Conservation (phyloP, 2,113 vertebrate species). For the Nasalis larvatus region DNA sequence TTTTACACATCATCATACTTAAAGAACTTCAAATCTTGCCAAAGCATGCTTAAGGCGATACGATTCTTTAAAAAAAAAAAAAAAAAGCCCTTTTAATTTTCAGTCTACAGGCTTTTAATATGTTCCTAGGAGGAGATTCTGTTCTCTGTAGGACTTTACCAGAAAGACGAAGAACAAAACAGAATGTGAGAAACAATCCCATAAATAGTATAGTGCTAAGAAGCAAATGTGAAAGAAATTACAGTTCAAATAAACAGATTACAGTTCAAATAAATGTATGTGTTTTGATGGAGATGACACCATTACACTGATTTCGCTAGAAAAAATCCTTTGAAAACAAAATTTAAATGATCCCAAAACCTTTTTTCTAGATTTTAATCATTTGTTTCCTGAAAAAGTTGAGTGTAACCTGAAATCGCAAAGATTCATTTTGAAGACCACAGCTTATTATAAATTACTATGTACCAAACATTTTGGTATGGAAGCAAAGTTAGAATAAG, state of each 20-base stretch:
- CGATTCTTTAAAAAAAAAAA: background rate
- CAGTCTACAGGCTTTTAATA: background rate
- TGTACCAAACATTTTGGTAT: background rate
- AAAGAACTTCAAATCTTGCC: background rate
- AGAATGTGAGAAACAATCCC: background rate
- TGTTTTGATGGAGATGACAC: background rate
- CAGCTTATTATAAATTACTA: background rate
- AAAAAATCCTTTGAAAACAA: conserved; percentile 1
- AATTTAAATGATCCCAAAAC: background rate
- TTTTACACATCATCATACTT: background rate
- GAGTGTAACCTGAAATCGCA: background rate
- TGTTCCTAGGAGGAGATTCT: background rate
- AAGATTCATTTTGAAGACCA: conserved; percentile 15
- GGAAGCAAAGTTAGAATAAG: background rate
- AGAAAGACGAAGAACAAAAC: background rate
- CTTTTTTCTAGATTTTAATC: background rate
- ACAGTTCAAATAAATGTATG: background rate
- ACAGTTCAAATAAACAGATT: background rate
- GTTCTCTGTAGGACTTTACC: background rate
- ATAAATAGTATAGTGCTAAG: background rate
- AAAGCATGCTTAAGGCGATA: background rate
- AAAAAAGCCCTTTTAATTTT: background rate
- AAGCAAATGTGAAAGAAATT: background rate
- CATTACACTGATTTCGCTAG: background rate
- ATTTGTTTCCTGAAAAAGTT: background rate